Base-by-base conservation (phyloP, 2,113 vertebrate genomes). In the Perca schrenkii region DNA sequence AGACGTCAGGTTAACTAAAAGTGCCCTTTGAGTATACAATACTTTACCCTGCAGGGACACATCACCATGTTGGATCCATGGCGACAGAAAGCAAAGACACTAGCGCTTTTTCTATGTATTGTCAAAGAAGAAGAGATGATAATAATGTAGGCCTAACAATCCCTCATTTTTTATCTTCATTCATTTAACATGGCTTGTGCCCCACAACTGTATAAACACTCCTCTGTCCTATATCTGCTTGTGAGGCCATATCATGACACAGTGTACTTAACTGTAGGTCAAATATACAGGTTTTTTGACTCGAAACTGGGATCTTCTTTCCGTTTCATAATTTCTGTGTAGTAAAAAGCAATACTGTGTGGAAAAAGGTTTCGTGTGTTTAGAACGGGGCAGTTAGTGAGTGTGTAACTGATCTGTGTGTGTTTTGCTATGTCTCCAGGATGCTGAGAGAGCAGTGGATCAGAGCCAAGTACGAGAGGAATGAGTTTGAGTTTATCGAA, bases 381-480 rank as follows among this genome's bases (percentile, higher is more conserved):
- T 61, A 61, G 15, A 22, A 67, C 3, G 3, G 71, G 19, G 21
- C 74, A 64, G 16, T 46, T 28, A 34, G 53, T 67, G 56, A 31
- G 58, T 77, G 74, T 85, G 57, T 66, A 47, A 13, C n/a, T 74
- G 53, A 80, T 77, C 65, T 22, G 63, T 82, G 60, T 86, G 52
- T 77, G 74, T 75, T 25, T 90, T 84, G 81, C 85, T 56, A 1
- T 57, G 49, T 75, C 79, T 69, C 0, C 95, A 99, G 98, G 80
- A 92, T 99, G 78, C 96, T 99, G 86, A 96, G 96, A 40, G 98
- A 99, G 83, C 98, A 99, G 93, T 99, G 98, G 98, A 98, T 99
- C 93, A 94, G 97, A 87, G 97, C 97, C 94, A 98, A 98, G 92
- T 99, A 99, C 0, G 97, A 98, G 86, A 95, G 98, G 68, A 96